Evolutionary conservation across 2,888 invertebrate species (phyloP).

Genomic region (Athalia circularis): DNA sequence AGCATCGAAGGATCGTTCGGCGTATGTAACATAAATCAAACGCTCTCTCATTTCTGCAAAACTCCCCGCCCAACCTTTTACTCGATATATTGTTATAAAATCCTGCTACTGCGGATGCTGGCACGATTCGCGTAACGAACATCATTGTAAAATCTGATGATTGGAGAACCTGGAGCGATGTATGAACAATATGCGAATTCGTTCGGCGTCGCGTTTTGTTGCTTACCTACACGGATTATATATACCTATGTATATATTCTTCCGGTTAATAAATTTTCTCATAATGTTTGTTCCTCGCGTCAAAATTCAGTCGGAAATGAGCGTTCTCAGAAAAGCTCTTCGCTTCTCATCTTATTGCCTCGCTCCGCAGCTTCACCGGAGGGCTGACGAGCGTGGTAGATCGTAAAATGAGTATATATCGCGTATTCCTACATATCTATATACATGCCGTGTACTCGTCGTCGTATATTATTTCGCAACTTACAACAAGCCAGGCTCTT

Average conservation of each 20-base stretch:
- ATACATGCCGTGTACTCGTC: background rate
- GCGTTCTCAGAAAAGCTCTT: slow-evolving; percentile 26
- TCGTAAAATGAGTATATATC: slow-evolving; percentile 31
- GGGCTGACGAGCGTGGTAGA: slow-evolving; percentile 40
- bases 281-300: background rate
- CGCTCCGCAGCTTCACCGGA: slow-evolving; percentile 2
- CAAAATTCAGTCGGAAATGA: background rate
- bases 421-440: background rate
- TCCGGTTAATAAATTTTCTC: slow-evolving; percentile 4
- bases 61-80: too few species aligned
- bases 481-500: slow-evolving; percentile 7
- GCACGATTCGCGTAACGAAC: too few species aligned
- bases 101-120: too few species aligned
- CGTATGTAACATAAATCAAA: too few species aligned
- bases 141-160: too few species aligned
- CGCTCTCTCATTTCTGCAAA: too few species aligned
- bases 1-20: too few species aligned
- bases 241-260: background rate
- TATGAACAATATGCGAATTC: background rate
- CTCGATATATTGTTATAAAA: too few species aligned
- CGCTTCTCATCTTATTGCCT: background rate
- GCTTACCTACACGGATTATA: background rate
- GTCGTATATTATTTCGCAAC: slow-evolving; percentile 10
- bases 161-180: too few species aligned
- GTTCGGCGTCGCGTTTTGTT: background rate